Base-by-base conservation (phyloP, 2,797 vertebrate species). In the Etheostoma perlongum region DNA sequence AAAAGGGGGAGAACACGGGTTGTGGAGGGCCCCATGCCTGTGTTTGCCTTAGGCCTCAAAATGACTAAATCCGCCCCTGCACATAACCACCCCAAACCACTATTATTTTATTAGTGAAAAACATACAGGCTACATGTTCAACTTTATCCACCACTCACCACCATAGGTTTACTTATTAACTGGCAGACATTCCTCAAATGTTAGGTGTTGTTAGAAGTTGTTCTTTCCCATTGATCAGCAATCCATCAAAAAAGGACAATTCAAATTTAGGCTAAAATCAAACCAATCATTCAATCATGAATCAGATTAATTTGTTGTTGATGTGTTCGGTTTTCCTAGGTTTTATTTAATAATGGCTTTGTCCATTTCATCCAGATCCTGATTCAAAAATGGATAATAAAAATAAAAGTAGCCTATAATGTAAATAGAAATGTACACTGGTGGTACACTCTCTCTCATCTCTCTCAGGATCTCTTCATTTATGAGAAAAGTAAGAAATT, bases 101-200 rank as follows among this genome's bases (percentile, higher is more conserved):
- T 1, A 5, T 4, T 11, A 58, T 36, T 53, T 33, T 21, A 60
- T 40, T 48, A 33, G 21, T 25, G 44, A 62, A 60, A 33, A 42
- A 52, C 49, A 51, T 25, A 53, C 18, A 48, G 47, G 16, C 16
- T 36, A 19, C 44, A 27, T 42, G 30, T 51, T 52, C 30, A 44
- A 13, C 0, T 30, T 2, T 19, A n/a, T n/a, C 23, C 6, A 62
- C 14, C 36, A 15, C 10, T 60, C 27, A 18, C 1, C 30, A 59
- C n/a, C 49, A 47, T 4, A 33, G 8, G 51, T 55, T 79, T 78
- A 70, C 40, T 70, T 19, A 86, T 78, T 84, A 73, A 79, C 69
- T 12, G 5, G 42, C 8, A 44, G 18, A 62, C 52, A 74, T 74
- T 85, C 69, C 25, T 82, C 57, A 75, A 11, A 47, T 19, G 21